These are phyloP conservation scores for Deilephila porcellus DNA, from an alignment of 2,888 invertebrate species.

Conservation along the genomic window DNA sequence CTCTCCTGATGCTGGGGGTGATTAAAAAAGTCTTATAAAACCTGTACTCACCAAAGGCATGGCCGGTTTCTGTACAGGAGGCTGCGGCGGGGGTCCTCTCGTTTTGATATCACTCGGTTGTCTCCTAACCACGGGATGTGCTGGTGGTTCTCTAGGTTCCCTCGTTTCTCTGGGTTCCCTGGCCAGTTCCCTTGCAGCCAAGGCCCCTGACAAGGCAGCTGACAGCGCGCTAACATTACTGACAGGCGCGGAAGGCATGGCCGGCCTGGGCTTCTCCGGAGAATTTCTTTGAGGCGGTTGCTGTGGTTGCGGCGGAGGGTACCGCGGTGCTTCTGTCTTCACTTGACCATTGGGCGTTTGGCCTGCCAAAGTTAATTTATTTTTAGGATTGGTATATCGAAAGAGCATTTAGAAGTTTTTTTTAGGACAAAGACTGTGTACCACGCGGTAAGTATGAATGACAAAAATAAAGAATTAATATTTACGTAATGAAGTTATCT, in stretches of 20 bases:
- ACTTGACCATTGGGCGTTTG: conserved; percentile 74
- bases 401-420: too few species aligned
- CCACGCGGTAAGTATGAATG: too few species aligned
- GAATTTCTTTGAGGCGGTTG: conserved; percentile 59
- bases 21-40: neutral
- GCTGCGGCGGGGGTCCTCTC: conserved; percentile 93
- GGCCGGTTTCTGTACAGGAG: conserved; percentile 89
- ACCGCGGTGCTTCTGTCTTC: conserved; percentile 69
- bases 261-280: conserved; percentile 65
- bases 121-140: conserved; percentile 63
- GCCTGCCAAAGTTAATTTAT: conserved; percentile 48
- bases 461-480: too few species aligned
- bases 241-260: conserved; percentile 49
- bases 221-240: conserved; percentile 69
- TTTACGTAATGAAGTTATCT: too few species aligned
- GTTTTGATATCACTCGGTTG: conserved; percentile 73
- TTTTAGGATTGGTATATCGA: neutral
- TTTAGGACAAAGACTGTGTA: too few species aligned
- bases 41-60: conserved; percentile 84
- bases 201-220: conserved; percentile 68
- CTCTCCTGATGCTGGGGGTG: too few species aligned
- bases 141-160: conserved; percentile 55
- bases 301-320: conserved; percentile 63
- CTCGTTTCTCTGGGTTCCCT: conserved; percentile 61
- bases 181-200: conserved; percentile 59